Base-by-base conservation (phyloP, 2,797 vertebrate species). In the Phoeniculus purpureus region DNA sequence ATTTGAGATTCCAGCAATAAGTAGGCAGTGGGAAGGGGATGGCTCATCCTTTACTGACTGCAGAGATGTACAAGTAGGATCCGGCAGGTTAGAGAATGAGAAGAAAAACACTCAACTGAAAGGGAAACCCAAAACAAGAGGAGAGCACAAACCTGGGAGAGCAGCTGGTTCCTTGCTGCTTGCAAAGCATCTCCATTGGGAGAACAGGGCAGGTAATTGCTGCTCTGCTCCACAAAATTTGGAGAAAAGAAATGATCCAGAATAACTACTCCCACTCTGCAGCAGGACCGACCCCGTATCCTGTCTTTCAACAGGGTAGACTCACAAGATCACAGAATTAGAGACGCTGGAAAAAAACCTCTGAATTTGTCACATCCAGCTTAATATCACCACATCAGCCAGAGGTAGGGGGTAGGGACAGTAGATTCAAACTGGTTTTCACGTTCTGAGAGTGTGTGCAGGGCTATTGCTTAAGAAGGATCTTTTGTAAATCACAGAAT, bases 1-100 rank as follows among this genome's bases (percentile, higher is more conserved):
- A 77, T 88, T 81, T 85, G 81, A 80, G 59, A 90, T 82, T 75
- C 59, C 66, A 81, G 86, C 73, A 82, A 93, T 70, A 92, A 52
- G 27, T 50, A 87, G 77, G 65, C 64, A 77, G 70, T 17, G 10
- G 45, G 52, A 78, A 34, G 9, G n/a, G 65, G 20, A 62, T 29
- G 0, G 0, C 50, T 43, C 52, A 60, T 87, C 76, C 78, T 85
- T 61, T 20, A 81, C 80, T 2, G 2, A 34, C 74, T 87, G 55
- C 27, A 29, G 76, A 87, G 81, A 18, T 72, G 26, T 78, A 32
- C 75, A 94, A 87, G 51, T 89, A 89, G 85, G 51, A 93, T 85
- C 82, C 34, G 48, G 81, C 34, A 80, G 37, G 54, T 65, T 81
- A 89, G 52, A 52, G 70, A 91, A 71, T 6, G 40, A 55, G 26